Conservation (phyloP, 2,888 invertebrate species). For the Epinotia brunnichana region DNA sequence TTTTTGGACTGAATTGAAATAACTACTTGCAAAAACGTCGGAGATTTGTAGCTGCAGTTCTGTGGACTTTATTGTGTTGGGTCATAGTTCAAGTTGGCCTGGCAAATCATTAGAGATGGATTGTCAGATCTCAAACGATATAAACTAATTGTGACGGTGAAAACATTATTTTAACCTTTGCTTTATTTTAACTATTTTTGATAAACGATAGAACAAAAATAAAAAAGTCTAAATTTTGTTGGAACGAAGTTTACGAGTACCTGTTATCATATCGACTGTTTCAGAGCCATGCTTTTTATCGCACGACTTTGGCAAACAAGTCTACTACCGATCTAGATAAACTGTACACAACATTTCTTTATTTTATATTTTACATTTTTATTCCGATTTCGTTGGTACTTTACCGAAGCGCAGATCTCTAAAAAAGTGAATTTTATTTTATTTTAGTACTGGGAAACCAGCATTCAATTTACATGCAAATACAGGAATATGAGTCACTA, state of each 20-base stretch:
- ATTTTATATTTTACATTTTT: no score
- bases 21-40: slow-evolving; percentile 32
- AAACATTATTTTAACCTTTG: slow-evolving; percentile 28
- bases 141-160: slow-evolving; percentile 24
- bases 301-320: no score
- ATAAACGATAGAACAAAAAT: background rate
- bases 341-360: no score
- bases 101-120: slow-evolving; percentile 1
- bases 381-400: no score
- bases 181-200: slow-evolving; percentile 18
- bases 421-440: no score
- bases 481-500: no score
- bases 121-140: slow-evolving; percentile 10
- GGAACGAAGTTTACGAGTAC: background rate
- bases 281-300: no score
- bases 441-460: no score
- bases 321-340: no score
- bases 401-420: no score
- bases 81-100: background rate
- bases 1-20: slow-evolving; percentile 17
- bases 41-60: slow-evolving; percentile 11
- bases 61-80: background rate
- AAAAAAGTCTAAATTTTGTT: no score
- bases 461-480: no score
- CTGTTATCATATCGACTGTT: slow-evolving; percentile 4